A percentile compares a stretch with the other conserved stretches of the same genome.
phyloP scores from a whole-genome alignment of 2,113 vertebrate genomes.

The Upupa epops region DNA sequence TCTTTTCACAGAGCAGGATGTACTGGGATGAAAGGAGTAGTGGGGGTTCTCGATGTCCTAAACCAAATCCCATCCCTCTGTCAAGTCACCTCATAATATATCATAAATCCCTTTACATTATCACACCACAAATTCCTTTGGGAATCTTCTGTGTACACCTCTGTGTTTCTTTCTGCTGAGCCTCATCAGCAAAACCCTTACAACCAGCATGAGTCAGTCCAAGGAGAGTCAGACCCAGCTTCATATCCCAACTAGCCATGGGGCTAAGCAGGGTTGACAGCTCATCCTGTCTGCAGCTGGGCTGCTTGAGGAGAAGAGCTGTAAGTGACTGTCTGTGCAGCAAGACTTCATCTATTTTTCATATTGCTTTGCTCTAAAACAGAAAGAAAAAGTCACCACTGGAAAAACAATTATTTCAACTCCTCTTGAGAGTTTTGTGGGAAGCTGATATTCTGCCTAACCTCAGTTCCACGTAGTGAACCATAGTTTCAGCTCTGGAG shows the following conservation, averaged over 20 bases:
- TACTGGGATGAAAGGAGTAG: neutral
- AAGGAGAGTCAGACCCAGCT: neutral
- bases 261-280: neutral
- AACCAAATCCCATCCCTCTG: neutral
- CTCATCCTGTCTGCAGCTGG: neutral
- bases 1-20: neutral
- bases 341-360: neutral
- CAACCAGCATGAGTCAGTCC: neutral
- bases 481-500: neutral
- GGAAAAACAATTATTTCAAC: constrained; percentile 23
- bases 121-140: neutral
- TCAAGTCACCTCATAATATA: neutral
- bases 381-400: neutral
- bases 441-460: neutral
- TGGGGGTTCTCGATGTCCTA: neutral
- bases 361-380: neutral
- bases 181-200: neutral
- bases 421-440: neutral
- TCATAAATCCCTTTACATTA: neutral
- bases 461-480: neutral
- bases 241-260: neutral
- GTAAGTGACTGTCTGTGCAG: neutral
- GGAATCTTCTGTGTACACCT: neutral
- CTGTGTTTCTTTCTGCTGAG: neutral
- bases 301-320: neutral